Base-by-base conservation (phyloP, 2,888 invertebrate species). In the Nysson spinosus region DNA sequence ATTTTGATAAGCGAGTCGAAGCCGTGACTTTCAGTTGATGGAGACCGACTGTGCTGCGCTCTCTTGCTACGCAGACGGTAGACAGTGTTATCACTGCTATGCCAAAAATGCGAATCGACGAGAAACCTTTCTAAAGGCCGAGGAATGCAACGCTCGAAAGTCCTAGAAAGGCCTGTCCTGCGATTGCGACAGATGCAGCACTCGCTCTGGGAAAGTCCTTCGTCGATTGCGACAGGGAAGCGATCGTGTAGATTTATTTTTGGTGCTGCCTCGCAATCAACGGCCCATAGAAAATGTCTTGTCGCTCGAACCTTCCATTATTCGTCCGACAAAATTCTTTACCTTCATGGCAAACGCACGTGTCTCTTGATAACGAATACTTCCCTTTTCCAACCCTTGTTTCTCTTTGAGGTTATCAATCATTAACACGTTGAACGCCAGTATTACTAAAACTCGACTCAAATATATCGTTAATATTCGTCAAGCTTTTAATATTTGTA, bases 41-140 rank as follows among this genome's bases (percentile, higher is more conserved):
- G n/a, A n/a, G n/a, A 12, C 26, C 16, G 19, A 22, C 4, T 28
- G 28, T 32, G 17, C 22, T 19, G 37, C 26, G 26, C 42, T 43
- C 43, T 46, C 46, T 26, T 16, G 19, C 47, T 0, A n/a, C 26
- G 30, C 42, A 37, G 35, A 57, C 54, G 43, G 35, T 34, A 46
- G 30, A 20, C 26, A 37, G 50, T 30, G 61, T 70, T 70, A 68
- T 70, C 69, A 58, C 47, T 51, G 40, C 58, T 70, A 66, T 58
- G 69, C 47, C 58, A 71, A 65, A 71, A 69, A 66, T 69, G 65
- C 58, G 43, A 62, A 65, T 66, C 46, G 40, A 44, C 56, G 43
- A 52, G 62, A 51, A 37, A 51, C 57, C 69, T 71, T 71, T 71
- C 69, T 66, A 71, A 69, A 69, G 54, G 57, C 57, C 35, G 47